Base-by-base conservation (phyloP, 1,140 invertebrate species). In the Zeugodacus cucurbitae region DNA sequence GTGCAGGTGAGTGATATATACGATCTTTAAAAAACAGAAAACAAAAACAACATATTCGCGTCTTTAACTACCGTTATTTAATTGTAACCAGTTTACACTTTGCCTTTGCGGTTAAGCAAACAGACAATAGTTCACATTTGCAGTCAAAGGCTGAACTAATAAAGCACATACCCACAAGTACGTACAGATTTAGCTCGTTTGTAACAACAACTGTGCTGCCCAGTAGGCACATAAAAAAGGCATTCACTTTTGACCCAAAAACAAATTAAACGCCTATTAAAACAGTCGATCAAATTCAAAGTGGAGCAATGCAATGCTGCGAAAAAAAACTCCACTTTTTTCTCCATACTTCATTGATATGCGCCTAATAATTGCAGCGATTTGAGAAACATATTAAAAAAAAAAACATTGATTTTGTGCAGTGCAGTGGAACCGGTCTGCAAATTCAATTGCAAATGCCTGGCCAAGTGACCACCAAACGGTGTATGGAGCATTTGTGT, bases 161-260 rank as follows among this genome's bases (percentile, higher is more conserved):
- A 54, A 17, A 54, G 70, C 37, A 37, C 32, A 41, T 22, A 22
- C 20, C 3, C 44, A 48, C 11, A 26, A 2, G 17, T 82, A 22
- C 26, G 48, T 29, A 34, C 1, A 32, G 4, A 70, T 34, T n/a
- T 70, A 37, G 0, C 4, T 4, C 10, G 10, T 17, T 34, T 70
- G 64, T 70, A 70, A 29, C 26, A 20, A 5, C 32, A 70, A 17
- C 7, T 70, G 5, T 26, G 44, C 48, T 82, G 74, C 41, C 37
- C 74, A 82, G 48, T 11, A 54, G 20, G 41, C n/a, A n/a, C n/a
- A n/a, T 34, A 82, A 48, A 82, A 41, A 41, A 41, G 34, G 74
- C 91, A 91, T 92, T 93, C 92, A 93, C 92, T 93, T 93, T 93
- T 93, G 92, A 93, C 92, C 92, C 91, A 93, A 93, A 92, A 93